Evolutionary conservation across 2,113 vertebrate species (phyloP).

Genomic region (Gasterosteus nipponicus): DNA sequence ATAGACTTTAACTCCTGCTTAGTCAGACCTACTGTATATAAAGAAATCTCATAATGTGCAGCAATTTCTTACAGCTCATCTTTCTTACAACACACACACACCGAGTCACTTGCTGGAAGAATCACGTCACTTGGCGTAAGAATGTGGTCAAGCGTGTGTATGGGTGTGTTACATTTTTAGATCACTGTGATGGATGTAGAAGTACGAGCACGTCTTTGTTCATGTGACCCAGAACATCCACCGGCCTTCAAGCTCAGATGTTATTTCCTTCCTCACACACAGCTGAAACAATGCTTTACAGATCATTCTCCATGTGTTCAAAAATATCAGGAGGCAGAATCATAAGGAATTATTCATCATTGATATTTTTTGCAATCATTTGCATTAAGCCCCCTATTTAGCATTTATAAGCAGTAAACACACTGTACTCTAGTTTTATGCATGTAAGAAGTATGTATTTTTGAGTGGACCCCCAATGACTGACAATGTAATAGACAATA

Average conservation of each 20-base stretch:
- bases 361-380: neutral
- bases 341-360: neutral
- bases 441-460: neutral
- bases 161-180: slow-evolving; percentile 38
- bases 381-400: neutral
- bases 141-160: slow-evolving; percentile 14
- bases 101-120: too few species aligned
- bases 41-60: too few species aligned
- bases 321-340: slow-evolving; percentile 1
- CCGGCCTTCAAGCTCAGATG: slow-evolving; percentile 8
- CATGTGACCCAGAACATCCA: slow-evolving; percentile 33
- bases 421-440: neutral
- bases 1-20: too few species aligned
- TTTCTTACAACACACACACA: too few species aligned
- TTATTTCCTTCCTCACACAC: slow-evolving; percentile 13
- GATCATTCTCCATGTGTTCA: slow-evolving; percentile 14
- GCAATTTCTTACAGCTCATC: too few species aligned
- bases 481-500: neutral
- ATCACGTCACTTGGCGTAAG: too few species aligned
- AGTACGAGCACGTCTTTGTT: slow-evolving; percentile 37
- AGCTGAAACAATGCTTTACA: slow-evolving; percentile 9
- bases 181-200: slow-evolving; percentile 23
- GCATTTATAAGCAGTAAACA: neutral
- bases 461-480: neutral
- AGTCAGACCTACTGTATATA: too few species aligned